Percentiles rank a stretch among this genome's conserved stretches.
Evolutionary conservation across 1,140 invertebrate genomes (phyloP).

Genomic region (Leptopilina boulardi): DNA sequence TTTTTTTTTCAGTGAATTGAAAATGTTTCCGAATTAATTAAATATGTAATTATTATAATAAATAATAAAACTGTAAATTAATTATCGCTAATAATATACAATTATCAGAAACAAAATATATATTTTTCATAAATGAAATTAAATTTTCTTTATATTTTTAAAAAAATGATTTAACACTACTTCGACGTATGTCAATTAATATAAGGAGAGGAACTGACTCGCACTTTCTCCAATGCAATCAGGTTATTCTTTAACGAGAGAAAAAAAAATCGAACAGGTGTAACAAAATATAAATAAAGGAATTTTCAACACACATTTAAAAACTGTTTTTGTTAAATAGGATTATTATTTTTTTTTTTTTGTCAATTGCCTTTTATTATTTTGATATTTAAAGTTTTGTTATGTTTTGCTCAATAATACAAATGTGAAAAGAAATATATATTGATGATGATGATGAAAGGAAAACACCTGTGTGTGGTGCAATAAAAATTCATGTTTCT

Average conservation of each 20-base stretch:
- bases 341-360: neutral
- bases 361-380: neutral
- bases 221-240: slow-evolving; percentile 5
- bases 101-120: slow-evolving; percentile 34
- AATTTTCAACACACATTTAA: neutral
- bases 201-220: neutral
- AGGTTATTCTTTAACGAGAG: neutral
- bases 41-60: no score
- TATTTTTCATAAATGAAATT: slow-evolving; percentile 12
- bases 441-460: neutral
- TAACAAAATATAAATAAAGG: neutral
- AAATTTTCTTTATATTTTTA: slow-evolving; percentile 5
- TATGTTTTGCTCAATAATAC: no score
- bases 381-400: neutral
- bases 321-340: neutral
- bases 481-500: neutral
- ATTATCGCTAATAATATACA: neutral
- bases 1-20: no score
- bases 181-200: neutral
- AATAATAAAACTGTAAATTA: no score
- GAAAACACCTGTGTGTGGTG: neutral
- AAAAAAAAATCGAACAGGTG: slow-evolving; percentile 16
- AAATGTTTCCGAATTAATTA: no score
- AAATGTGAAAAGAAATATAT: neutral
- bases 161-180: slow-evolving; percentile 4